Percentiles rank a stretch among this genome's conserved stretches.
phyloP scores from a whole-genome alignment of 1,140 invertebrate genomes.

The Drosophila miranda region DNA sequence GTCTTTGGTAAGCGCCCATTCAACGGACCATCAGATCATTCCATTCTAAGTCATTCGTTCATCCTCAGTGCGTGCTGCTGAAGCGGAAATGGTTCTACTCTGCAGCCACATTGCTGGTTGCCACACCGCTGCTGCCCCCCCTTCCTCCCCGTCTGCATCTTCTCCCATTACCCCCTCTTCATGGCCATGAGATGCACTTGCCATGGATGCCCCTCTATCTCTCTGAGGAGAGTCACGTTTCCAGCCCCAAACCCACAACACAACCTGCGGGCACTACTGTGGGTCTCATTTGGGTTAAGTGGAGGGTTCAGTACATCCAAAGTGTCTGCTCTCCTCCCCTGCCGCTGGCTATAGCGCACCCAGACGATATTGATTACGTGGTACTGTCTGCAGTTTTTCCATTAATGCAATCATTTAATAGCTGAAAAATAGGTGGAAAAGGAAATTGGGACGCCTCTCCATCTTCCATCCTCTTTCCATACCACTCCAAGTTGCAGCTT shows the following conservation, averaged over 20 bases:
- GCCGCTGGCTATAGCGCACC: constrained; percentile 37
- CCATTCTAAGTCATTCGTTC: constrained; percentile 74
- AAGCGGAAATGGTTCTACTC: constrained; percentile 65
- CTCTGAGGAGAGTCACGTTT: constrained; percentile 51
- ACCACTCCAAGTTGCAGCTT: too few species aligned
- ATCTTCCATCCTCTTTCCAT: too few species aligned
- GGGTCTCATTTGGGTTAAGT: constrained; percentile 46
- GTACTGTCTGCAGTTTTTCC: constrained; percentile 7
- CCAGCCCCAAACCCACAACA: constrained; percentile 13
- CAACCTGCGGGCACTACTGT: constrained; percentile 30
- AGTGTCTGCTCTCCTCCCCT: background rate
- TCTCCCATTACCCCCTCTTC: constrained; percentile 5
- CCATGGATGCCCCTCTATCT: constrained; percentile 7
- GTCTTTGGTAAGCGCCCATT: too few species aligned
- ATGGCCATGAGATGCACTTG: constrained; percentile 40
- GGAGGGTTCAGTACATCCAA: constrained; percentile 34
- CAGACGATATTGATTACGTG: constrained; percentile 8
- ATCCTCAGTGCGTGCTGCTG: constrained; percentile 68
- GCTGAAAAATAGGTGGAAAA: too few species aligned
- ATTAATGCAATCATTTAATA: background rate
- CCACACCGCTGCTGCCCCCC: constrained; percentile 16
- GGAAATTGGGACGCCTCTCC: too few species aligned
- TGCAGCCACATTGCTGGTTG: constrained; percentile 25
- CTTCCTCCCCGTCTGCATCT: constrained; percentile 15
- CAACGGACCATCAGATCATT: constrained; percentile 1